These are phyloP conservation scores for Cataglyphis altisquamis DNA, from an alignment of 2,888 invertebrate genomes.

Conservation along the genomic window DNA sequence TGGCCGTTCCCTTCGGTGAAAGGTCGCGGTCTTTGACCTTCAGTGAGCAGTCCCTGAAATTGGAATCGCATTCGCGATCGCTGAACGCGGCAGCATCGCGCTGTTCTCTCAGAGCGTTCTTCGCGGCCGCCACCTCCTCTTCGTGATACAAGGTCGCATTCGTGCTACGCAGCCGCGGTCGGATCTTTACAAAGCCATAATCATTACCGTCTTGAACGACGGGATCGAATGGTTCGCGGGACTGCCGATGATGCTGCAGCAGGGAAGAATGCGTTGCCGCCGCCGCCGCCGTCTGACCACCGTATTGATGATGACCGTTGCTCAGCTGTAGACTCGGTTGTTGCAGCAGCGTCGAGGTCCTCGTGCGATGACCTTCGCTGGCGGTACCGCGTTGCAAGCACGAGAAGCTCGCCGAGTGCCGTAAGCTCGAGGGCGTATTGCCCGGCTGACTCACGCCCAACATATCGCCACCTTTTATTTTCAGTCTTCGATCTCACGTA, in stretches of 20 bases:
- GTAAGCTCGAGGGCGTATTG: conserved; percentile 85
- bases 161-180: conserved; percentile 83
- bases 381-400: conserved; percentile 85
- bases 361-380: conserved; percentile 82
- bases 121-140: conserved; percentile 76
- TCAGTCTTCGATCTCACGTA: conserved; percentile 64
- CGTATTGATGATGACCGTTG: conserved; percentile 73
- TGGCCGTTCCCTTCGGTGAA: conserved; percentile 75
- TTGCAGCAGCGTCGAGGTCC: conserved; percentile 86
- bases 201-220: conserved; percentile 81
- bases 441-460: conserved; percentile 85
- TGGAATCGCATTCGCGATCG: conserved; percentile 78
- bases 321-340: conserved; percentile 78
- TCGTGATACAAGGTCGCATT: conserved; percentile 81
- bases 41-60: conserved; percentile 71
- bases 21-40: conserved; percentile 74
- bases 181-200: conserved; percentile 83
- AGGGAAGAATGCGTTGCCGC: conserved; percentile 35
- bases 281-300: conserved; percentile 56
- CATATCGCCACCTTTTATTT: conserved; percentile 76
- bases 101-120: conserved; percentile 74
- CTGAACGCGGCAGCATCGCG: conserved; percentile 77
- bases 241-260: conserved; percentile 51
- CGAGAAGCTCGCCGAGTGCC: conserved; percentile 87
- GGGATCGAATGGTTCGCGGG: conserved; percentile 67